Percentiles rank a stretch among this genome's conserved stretches.
These are phyloP conservation scores for Bubo bubo DNA, from an alignment of 2,113 vertebrate species.

Conservation along the genomic window DNA sequence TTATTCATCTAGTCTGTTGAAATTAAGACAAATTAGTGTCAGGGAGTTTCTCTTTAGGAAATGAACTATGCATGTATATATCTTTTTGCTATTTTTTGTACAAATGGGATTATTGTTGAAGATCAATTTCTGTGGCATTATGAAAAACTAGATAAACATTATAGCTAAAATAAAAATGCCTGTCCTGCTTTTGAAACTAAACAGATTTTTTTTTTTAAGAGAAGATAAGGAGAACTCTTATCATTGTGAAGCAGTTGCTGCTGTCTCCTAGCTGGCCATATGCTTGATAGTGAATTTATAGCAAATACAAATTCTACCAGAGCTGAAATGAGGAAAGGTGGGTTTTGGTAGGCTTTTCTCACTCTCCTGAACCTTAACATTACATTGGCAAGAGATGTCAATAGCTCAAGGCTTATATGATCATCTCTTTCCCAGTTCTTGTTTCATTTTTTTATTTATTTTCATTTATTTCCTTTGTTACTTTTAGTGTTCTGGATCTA, in stretches of 20 bases:
- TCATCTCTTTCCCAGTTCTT: not conserved
- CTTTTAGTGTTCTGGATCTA: not conserved
- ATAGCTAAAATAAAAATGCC: not conserved
- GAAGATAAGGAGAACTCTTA: not conserved
- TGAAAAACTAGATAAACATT: not conserved
- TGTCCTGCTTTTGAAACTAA: not conserved
- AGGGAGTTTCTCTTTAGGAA: not conserved
- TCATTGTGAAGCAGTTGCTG: not conserved
- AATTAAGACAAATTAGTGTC: not conserved
- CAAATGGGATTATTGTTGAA: not conserved
- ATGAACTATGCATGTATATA: not conserved
- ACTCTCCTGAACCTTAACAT: not conserved
- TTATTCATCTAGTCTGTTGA: not conserved
- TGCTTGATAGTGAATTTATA: not conserved
- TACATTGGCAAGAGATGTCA: accelerated
- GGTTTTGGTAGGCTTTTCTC: not conserved
- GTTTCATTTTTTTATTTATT: not conserved
- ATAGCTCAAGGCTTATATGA: not conserved
- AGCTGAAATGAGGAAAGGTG: not conserved
- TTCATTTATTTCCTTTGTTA: not conserved
- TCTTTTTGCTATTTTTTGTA: not conserved
- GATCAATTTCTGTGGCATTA: not conserved
- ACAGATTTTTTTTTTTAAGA: not conserved
- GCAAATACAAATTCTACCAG: not conserved
- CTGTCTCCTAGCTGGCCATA: not conserved